These are phyloP conservation scores for Nephrotoma flavescens DNA, from an alignment of 2,888 invertebrate genomes.

Conservation along the genomic window DNA sequence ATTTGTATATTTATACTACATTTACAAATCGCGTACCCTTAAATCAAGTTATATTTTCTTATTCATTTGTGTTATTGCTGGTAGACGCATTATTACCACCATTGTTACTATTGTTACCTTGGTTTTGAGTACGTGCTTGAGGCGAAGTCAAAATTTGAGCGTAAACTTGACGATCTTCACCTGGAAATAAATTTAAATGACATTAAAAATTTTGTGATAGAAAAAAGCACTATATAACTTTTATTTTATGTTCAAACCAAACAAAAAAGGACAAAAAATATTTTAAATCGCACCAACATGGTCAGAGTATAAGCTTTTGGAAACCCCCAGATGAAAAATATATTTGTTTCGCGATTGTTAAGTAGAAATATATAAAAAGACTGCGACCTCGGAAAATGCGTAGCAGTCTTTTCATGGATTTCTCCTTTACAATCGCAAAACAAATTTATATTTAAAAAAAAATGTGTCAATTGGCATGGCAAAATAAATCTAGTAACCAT, in stretches of 20 bases:
- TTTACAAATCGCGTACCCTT: background rate
- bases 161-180: slow-evolving; percentile 12
- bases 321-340: too few species aligned
- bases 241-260: too few species aligned
- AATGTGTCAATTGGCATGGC: too few species aligned
- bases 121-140: slow-evolving; percentile 1
- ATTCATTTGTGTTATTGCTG: background rate
- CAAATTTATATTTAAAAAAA: too few species aligned
- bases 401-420: too few species aligned
- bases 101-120: slow-evolving; percentile 1
- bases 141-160: slow-evolving; percentile 12
- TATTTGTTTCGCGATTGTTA: too few species aligned
- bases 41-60: background rate
- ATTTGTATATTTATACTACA: background rate
- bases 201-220: background rate
- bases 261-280: background rate
- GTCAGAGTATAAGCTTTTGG: too few species aligned
- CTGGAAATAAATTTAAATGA: background rate
- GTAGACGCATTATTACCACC: background rate
- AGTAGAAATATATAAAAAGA: too few species aligned
- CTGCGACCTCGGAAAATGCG: too few species aligned
- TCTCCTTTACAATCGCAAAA: too few species aligned
- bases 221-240: background rate
- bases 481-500: too few species aligned
- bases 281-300: too few species aligned